Conservation (phyloP, 2,113 vertebrate species). For the Dromaius novaehollandiae region DNA sequence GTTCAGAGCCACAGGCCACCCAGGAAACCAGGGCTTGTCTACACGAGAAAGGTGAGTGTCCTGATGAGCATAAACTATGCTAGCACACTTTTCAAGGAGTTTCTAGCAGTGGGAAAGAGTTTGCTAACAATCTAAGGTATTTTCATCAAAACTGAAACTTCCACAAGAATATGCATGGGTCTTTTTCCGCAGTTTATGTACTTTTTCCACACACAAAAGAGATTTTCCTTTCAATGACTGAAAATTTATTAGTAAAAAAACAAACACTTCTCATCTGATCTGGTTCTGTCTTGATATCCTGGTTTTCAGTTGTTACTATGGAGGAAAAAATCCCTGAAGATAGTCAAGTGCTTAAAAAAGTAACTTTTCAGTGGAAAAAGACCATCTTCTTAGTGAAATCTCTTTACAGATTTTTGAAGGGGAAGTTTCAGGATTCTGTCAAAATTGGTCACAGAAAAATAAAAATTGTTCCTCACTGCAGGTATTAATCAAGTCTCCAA, state of each 20-base stretch:
- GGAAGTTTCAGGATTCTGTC: background rate
- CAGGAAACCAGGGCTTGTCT: background rate
- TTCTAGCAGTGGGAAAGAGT: background rate
- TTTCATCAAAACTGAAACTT: background rate
- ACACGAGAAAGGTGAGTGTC: background rate
- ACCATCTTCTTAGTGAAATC: background rate
- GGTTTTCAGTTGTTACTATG: background rate
- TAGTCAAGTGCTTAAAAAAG: background rate
- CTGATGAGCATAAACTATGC: background rate
- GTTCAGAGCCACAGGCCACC: background rate
- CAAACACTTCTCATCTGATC: background rate
- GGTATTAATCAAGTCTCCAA: background rate
- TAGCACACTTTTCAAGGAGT: background rate
- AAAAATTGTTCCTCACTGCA: background rate
- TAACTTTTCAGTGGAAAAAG: background rate
- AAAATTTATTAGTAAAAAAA: background rate
- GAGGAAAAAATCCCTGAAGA: background rate
- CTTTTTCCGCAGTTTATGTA: background rate
- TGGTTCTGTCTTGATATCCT: background rate
- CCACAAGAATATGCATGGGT: background rate
- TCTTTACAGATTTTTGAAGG: background rate
- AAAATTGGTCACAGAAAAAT: background rate
- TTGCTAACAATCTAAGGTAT: background rate
- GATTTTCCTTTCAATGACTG: background rate
- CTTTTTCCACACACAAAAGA: background rate